These are phyloP conservation scores for Dicrurus megarhynchus DNA, from an alignment of 2,113 vertebrate species.

Conservation along the genomic window DNA sequence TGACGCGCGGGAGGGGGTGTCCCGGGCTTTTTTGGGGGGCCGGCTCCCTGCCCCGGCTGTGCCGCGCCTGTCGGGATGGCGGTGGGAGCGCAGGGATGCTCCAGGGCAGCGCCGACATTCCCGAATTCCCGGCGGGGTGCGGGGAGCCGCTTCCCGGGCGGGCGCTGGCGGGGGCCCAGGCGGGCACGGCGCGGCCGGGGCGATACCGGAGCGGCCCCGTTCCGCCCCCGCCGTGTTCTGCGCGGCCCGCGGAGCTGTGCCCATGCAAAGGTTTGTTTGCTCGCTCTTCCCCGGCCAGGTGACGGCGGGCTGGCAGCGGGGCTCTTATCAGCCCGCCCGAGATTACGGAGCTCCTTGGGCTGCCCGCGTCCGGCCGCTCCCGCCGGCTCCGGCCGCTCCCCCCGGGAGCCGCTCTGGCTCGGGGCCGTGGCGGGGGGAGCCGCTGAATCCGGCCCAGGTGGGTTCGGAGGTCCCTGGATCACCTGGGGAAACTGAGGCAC, in stretches of 20 bases:
- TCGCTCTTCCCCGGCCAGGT: neutral
- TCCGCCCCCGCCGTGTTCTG: neutral
- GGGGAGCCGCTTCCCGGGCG: neutral
- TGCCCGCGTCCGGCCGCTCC: neutral
- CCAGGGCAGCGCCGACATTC: neutral
- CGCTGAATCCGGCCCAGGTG: fast-evolving
- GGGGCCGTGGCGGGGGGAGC: too few species aligned
- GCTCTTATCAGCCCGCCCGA: neutral
- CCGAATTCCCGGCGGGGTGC: neutral
- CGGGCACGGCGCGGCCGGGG: neutral
- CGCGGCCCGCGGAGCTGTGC: neutral
- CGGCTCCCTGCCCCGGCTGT: fast-evolving
- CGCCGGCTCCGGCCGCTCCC: neutral
- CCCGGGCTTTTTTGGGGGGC: neutral
- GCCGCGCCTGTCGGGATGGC: fast-evolving
- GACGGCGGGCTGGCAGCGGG: neutral
- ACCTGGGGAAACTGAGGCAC: neutral
- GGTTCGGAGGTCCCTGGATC: neutral
- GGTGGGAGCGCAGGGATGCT: neutral
- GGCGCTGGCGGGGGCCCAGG: neutral
- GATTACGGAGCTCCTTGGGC: neutral
- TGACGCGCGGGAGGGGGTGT: neutral
- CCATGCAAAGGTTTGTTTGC: constrained; percentile 17
- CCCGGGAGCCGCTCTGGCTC: neutral
- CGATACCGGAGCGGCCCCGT: neutral